Base-by-base conservation (phyloP, 2,797 vertebrate species). In the Aulostomus chinensis region DNA sequence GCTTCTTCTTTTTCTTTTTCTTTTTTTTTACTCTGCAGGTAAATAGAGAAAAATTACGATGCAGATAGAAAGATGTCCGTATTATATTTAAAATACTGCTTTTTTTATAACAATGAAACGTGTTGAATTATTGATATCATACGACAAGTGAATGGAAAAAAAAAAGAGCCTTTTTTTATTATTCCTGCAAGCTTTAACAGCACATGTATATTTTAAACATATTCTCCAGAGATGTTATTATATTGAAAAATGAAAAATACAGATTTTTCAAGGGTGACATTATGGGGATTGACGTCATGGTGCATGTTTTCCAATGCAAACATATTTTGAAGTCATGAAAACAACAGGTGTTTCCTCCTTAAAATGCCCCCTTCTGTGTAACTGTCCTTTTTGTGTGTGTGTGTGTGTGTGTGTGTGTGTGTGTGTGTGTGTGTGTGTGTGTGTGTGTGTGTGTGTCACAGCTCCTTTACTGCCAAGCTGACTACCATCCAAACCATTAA, bases 401-500 rank as follows among this genome's bases (percentile, higher is more conserved):
- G n/a, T n/a, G n/a, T n/a, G n/a, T n/a, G n/a, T n/a, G n/a, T n/a
- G n/a, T n/a, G n/a, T n/a, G n/a, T n/a, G n/a, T n/a, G n/a, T n/a
- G n/a, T n/a, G n/a, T n/a, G n/a, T n/a, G n/a, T n/a, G n/a, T n/a
- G n/a, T n/a, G n/a, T n/a, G n/a, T n/a, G n/a, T n/a, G n/a, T n/a
- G n/a, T n/a, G n/a, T n/a, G n/a, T n/a, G n/a, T n/a, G n/a, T n/a
- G n/a, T n/a, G n/a, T n/a, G 66, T 73, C 68, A 73, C 63, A 59
- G 73, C 69, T 65, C 62, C 58, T 67, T 68, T 57, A 70, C 81
- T 88, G 86, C 81, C 83, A 88, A 81, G 60, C 76, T 86, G 86
- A 84, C 77, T 81, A 29, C 76, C 71, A 82, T 91, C 88, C 86
- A 88, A 87, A 66, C 57, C 67, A 53, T 21, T 32, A 74, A 87